Percentiles rank a stretch among this genome's conserved stretches.
phyloP scores from a whole-genome alignment of 2,113 vertebrate species.

The Canis aureus region DNA sequence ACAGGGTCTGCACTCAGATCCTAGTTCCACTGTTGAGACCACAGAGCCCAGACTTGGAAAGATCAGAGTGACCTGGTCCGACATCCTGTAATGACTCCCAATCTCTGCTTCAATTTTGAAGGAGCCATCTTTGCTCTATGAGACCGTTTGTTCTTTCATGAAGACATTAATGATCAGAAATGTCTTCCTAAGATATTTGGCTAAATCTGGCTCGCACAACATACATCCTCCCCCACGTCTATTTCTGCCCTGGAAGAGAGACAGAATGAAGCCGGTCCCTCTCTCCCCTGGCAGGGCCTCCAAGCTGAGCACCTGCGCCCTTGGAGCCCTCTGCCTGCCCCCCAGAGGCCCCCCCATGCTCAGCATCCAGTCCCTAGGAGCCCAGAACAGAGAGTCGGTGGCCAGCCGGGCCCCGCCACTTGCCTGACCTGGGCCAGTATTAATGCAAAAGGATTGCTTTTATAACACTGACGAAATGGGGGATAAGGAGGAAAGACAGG shows the following conservation, averaged over 20 bases:
- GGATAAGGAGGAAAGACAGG: background rate
- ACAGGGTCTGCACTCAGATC: background rate
- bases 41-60: background rate
- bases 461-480: background rate
- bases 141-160: background rate
- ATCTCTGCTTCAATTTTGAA: background rate
- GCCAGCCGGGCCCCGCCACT: background rate
- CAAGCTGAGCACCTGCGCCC: background rate
- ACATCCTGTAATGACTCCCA: background rate
- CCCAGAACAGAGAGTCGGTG: background rate
- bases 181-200: background rate
- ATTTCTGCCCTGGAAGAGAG: slow-evolving; percentile 46
- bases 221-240: background rate
- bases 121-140: background rate
- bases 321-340: background rate
- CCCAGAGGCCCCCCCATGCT: background rate
- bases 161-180: slow-evolving; percentile 7
- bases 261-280: background rate
- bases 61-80: background rate
- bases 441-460: background rate
- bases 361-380: background rate
- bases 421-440: background rate
- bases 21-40: background rate
- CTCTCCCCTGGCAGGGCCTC: background rate
- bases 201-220: background rate